These are phyloP conservation scores for Bujurquina vittata DNA, from an alignment of 2,113 vertebrate genomes.

Conservation along the genomic window DNA sequence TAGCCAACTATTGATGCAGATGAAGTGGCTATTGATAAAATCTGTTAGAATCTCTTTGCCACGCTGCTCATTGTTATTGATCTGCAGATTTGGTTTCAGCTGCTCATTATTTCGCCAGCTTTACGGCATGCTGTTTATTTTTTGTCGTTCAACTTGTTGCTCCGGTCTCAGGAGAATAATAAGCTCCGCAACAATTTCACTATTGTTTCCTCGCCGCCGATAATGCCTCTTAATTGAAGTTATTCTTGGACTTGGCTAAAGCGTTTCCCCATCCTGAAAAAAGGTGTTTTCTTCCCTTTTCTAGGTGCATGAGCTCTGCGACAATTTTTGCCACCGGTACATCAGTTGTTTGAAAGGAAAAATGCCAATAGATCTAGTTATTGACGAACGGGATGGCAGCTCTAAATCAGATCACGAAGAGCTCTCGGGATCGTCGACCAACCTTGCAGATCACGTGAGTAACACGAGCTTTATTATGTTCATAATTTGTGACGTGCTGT, in stretches of 20 bases:
- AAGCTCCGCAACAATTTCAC: conserved; percentile 89
- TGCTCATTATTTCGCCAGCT: conserved; percentile 63
- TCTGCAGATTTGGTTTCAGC: conserved; percentile 69
- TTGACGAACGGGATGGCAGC: conserved; percentile 98
- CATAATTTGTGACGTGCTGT: not conserved
- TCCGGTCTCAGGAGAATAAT: conserved; percentile 92
- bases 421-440: conserved; percentile 98
- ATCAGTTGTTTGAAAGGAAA: conserved; percentile 99
- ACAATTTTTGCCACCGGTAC: conserved; percentile 99
- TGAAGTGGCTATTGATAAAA: conserved; percentile 49
- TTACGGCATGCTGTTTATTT: conserved; percentile 59
- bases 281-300: conserved; percentile 46
- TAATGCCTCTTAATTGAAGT: conserved; percentile 86
- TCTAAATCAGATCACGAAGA: conserved; percentile 99
- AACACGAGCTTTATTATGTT: conserved; percentile 32
- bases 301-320: conserved; percentile 98
- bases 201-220: conserved; percentile 93
- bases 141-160: conserved; percentile 90
- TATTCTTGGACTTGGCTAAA: conserved; percentile 83
- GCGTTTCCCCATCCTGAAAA: conserved; percentile 76
- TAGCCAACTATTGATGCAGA: conserved; percentile 39
- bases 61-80: conserved; percentile 65
- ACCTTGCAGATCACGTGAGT: conserved; percentile 99
- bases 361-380: conserved; percentile 99
- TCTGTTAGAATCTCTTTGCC: conserved; percentile 34